Evolutionary conservation across 2,113 vertebrate species (phyloP).

Genomic region (Nymphicus hollandicus): DNA sequence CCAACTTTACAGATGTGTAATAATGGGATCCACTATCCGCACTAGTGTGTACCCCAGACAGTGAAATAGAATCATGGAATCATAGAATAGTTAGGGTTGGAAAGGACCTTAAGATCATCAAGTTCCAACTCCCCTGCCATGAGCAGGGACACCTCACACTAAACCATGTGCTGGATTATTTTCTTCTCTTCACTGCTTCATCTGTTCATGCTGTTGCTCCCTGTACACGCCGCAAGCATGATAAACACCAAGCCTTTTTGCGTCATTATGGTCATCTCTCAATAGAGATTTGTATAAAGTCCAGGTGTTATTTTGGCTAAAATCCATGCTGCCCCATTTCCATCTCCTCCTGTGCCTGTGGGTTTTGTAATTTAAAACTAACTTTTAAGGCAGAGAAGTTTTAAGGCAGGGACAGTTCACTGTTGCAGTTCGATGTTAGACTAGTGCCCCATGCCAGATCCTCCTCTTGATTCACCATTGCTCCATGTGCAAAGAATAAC

Average conservation of each 20-base stretch:
- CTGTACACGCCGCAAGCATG: neutral
- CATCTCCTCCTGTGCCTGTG: neutral
- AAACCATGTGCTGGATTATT: neutral
- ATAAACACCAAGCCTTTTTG: neutral
- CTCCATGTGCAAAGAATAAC: neutral
- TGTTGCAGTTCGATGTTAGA: fast-evolving
- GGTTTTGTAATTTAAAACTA: neutral
- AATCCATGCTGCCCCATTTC: neutral
- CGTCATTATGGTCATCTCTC: fast-evolving
- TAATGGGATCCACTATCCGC: fast-evolving
- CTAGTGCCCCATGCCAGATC: fast-evolving
- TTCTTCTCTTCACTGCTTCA: neutral
- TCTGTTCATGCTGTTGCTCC: fast-evolving
- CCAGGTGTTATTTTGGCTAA: neutral
- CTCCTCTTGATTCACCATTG: neutral
- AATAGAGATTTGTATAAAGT: neutral
- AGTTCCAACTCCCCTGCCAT: too few species aligned
- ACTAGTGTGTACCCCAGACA: neutral
- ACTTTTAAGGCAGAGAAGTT: neutral
- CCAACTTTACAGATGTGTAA: neutral
- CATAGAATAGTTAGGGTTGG: too few species aligned
- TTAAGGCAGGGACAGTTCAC: neutral
- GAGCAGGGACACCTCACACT: too few species aligned
- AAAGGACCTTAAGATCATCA: too few species aligned
- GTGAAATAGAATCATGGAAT: too few species aligned